Base-by-base conservation (phyloP, 2,113 vertebrate genomes). In the Puntigrus tetrazona region DNA sequence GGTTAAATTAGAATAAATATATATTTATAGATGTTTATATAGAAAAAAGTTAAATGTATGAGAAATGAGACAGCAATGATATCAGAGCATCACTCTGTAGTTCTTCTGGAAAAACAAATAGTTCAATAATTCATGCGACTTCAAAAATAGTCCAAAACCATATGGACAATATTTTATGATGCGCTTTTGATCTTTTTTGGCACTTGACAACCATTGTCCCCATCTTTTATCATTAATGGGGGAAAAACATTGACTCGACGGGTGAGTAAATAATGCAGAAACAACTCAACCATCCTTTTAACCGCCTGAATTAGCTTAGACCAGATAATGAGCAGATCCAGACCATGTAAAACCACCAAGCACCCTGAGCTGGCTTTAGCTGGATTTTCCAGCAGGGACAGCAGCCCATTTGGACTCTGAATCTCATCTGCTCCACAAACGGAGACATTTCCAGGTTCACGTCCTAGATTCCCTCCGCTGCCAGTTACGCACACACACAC, bases 351-450 rank as follows among this genome's bases (percentile, higher is more conserved):
- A 47, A 45, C 41, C 78, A 31, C 41, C 7, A 27, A 5, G 3
- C 57, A 45, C 59, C 43, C 4, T 67, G 41, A 81, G 25, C 78
- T 31, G 18, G 61, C 59, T 80, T 67, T 31, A 67, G 25, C 59
- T 47, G 78, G 27, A 55, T 78, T 86, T 75, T 76, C 69, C 65
- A 76, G 27, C 38, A 80, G 85, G 45, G 73, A 81, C 38, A 47
- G 59, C 47, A 72, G 67, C 45, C 36, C 81, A 86, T 82, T 79
- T 85, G 84, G 52, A 55, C 77, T 67, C 85, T 84, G 79, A 89
- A 84, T 74, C 84, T 78, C 79, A 76, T 57, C 79, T 88, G 85
- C 83, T 43, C 50, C 84, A 67, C 55, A 85, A 85, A 85, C 34
- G 11, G 67, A 74, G 80, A 86, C 84, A 88, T 81, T 85, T 85